These are phyloP conservation scores for Cremastinae sp. DNA, from an alignment of 2,888 invertebrate species.

Conservation along the genomic window DNA sequence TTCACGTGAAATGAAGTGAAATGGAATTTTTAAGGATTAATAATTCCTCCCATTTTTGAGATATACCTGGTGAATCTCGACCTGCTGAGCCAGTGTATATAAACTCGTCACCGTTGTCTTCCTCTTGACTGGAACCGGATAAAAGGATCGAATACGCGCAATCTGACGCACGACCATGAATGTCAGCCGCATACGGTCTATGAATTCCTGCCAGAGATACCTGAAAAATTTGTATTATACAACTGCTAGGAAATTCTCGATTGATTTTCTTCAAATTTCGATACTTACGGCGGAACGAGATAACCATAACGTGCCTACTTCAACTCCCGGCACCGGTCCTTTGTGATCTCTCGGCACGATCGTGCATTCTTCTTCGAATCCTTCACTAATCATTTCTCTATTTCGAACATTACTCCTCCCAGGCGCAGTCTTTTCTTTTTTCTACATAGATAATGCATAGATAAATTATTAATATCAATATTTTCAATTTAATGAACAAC, in stretches of 20 bases:
- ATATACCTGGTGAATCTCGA: slow-evolving; percentile 87
- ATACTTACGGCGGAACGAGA: slow-evolving; percentile 85
- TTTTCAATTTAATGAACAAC: no score
- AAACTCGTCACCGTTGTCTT: slow-evolving; percentile 90
- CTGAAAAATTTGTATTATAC: slow-evolving; percentile 56
- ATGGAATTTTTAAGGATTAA: not conserved
- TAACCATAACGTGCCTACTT: slow-evolving; percentile 91
- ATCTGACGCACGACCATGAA: slow-evolving; percentile 88
- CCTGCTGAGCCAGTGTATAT: slow-evolving; percentile 93
- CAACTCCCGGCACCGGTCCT: slow-evolving; percentile 91
- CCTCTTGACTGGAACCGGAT: slow-evolving; percentile 91
- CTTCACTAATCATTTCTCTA: slow-evolving; percentile 93
- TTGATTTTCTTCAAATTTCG: slow-evolving; percentile 82
- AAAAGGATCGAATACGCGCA: slow-evolving; percentile 91
- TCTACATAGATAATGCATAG: no score
- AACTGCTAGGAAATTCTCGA: slow-evolving; percentile 74
- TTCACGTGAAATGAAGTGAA: not conserved
- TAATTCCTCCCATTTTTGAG: no score
- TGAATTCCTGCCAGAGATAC: slow-evolving; percentile 91
- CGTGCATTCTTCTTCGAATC: slow-evolving; percentile 84
- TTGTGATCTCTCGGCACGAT: slow-evolving; percentile 88
- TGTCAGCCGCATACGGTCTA: slow-evolving; percentile 91
- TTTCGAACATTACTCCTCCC: slow-evolving; percentile 80
- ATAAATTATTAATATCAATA: no score
- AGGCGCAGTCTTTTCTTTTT: no score